A percentile compares a stretch with the other conserved stretches of the same genome.
Evolutionary conservation across 1,140 invertebrate genomes (phyloP).

Genomic region (Dreissena polymorpha): DNA sequence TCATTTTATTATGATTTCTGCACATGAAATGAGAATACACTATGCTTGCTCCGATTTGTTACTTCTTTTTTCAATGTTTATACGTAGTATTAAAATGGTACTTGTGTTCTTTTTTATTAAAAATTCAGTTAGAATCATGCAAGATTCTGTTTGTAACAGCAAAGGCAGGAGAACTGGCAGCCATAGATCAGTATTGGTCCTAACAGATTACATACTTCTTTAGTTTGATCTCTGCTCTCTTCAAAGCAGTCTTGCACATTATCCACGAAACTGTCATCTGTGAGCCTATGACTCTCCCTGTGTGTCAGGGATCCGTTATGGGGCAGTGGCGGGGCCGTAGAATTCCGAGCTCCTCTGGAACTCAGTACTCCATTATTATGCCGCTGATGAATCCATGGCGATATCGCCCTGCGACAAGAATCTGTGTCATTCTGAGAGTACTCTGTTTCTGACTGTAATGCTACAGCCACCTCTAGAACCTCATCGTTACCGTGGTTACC

Average conservation of each 20-base stretch:
- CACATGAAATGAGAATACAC: too few species aligned
- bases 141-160: too few species aligned
- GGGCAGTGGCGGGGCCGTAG: slow-evolving; percentile 50
- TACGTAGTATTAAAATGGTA: too few species aligned
- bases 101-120: too few species aligned
- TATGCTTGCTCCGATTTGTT: too few species aligned
- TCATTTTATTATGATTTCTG: too few species aligned
- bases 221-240: slow-evolving; percentile 25
- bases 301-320: neutral
- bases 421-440: slow-evolving; percentile 75
- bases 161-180: too few species aligned
- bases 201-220: slow-evolving; percentile 39
- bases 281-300: neutral
- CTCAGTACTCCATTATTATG: neutral
- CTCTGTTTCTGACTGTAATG: slow-evolving; percentile 72
- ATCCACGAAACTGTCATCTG: slow-evolving; percentile 42
- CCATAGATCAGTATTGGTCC: too few species aligned
- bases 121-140: too few species aligned
- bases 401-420: slow-evolving; percentile 57
- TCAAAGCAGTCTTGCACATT: slow-evolving; percentile 29
- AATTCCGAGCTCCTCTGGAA: slow-evolving; percentile 4
- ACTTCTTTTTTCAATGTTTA: too few species aligned
- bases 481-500: slow-evolving; percentile 63
- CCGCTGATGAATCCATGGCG: slow-evolving; percentile 18
- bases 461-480: slow-evolving; percentile 65